Evolutionary conservation across 2,888 invertebrate genomes (phyloP), one percentile per base, ranked within the genome.

Genomic region (Alsophila aescularia): DNA sequence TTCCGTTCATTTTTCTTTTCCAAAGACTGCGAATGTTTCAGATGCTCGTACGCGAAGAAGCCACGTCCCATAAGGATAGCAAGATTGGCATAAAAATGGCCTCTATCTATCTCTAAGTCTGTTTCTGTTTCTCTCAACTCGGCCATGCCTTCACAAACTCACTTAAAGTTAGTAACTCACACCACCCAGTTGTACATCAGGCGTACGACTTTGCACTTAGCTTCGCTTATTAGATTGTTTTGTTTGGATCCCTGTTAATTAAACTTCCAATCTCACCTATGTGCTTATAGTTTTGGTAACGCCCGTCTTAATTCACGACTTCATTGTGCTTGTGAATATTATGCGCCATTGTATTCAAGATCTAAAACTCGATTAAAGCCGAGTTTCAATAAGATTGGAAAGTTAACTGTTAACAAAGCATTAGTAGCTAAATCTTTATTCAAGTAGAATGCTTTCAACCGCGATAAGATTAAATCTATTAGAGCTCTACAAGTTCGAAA

Each of bases 151-250:
- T 27, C 27, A 27, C 27, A 3, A 6, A 50, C 31, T 32, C 68
- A 70, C 72, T 36, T 0, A 6, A 7, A 49, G 52, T 54, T 42
- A 48, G 9, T 62, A 13, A 18, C 64, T 69, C 60, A 27, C 2
- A 14, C 59, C 56, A 41, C 18, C 16, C 52, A 63, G 53, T 45
- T 52, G 66, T 67, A 67, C 67, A 73, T 72, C 72, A 73, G 71
- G 47, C 67, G 67, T 79, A 75, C 79, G 75, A 83, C 80, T 84
- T 80, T 78, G 76, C 79, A 78, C 81, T 81, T 74, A 84, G 85
- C 81, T 86, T 82, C 73, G 73, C 73, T 80, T 84, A 87, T 87
- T 85, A 78, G 79, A 83, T 86, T 87, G 87, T 85, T 83, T 86
- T 80, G 85, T 86, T 81, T 78, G 69, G 66, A 68, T 72, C 68